These are phyloP conservation scores for Bujurquina vittata DNA, from an alignment of 2,113 vertebrate species.

Conservation along the genomic window DNA sequence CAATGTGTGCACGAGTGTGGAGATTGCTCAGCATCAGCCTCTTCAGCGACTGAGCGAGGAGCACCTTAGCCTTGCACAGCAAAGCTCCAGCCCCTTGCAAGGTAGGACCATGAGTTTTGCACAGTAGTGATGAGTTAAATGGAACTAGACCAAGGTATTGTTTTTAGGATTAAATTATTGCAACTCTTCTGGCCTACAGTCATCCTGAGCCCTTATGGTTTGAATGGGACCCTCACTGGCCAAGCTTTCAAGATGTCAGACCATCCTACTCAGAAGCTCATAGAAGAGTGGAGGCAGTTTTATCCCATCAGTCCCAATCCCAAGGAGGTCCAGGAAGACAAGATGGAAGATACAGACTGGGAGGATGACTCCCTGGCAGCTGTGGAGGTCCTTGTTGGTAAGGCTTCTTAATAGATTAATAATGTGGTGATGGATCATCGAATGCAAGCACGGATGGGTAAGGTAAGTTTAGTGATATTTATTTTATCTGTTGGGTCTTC, in stretches of 20 bases:
- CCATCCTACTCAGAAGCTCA: slow-evolving; percentile 95
- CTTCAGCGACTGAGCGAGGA: slow-evolving; percentile 96
- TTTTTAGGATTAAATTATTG: not conserved
- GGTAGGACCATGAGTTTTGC: slow-evolving; percentile 72
- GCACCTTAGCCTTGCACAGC: slow-evolving; percentile 93
- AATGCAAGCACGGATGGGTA: not conserved
- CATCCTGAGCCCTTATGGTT: slow-evolving; percentile 96
- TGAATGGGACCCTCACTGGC: slow-evolving; percentile 96
- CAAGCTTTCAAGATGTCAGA: slow-evolving; percentile 99
- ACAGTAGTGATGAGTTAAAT: not conserved
- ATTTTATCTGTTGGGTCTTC: not conserved
- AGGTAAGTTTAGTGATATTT: not conserved
- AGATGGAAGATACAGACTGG: slow-evolving; percentile 95
- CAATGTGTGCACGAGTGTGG: slow-evolving; percentile 99
- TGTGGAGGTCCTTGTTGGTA: slow-evolving; percentile 98
- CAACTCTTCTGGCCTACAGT: slow-evolving; percentile 76
- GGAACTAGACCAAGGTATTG: not conserved
- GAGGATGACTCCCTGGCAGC: slow-evolving; percentile 98
- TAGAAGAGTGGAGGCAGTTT: slow-evolving; percentile 99
- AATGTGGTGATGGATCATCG: not conserved
- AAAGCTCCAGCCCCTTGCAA: slow-evolving; percentile 94
- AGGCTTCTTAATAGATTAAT: slow-evolving; percentile 49
- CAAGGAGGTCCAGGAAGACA: slow-evolving; percentile 92
- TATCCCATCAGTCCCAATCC: slow-evolving; percentile 93
- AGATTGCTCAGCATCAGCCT: slow-evolving; percentile 98